Conservation (phyloP, 2,113 vertebrate species). For the Vimba vimba region DNA sequence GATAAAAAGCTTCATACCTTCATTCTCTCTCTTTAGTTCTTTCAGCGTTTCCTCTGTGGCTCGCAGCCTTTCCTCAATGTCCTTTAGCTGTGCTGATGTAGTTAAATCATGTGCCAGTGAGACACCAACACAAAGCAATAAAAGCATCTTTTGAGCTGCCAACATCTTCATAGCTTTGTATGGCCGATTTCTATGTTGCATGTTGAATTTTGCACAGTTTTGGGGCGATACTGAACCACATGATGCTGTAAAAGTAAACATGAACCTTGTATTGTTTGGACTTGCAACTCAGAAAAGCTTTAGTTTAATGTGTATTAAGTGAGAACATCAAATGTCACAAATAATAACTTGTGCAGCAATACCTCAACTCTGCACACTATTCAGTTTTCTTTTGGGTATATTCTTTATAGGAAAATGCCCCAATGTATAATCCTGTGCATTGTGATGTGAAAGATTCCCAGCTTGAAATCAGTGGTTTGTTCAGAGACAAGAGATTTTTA, state of each 20-base stretch:
- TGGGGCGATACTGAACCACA: not conserved
- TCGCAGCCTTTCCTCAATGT: conserved; percentile 21
- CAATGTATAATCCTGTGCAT: not conserved
- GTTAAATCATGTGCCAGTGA: not conserved
- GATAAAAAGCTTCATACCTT: not conserved
- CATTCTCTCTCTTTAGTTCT: not conserved
- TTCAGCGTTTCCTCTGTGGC: not conserved
- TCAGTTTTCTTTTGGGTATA: not conserved
- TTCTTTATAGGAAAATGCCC: not conserved
- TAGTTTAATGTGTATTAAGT: no score
- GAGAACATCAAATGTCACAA: not conserved
- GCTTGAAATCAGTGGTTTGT: not conserved
- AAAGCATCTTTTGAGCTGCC: not conserved
- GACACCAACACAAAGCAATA: conserved; percentile 18
- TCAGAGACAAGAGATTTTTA: not conserved
- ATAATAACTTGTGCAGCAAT: not conserved
- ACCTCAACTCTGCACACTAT: not conserved
- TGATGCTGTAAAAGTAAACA: conserved; percentile 29
- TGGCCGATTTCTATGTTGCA: not conserved
- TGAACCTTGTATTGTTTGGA: conserved; percentile 28
- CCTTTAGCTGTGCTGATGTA: not conserved
- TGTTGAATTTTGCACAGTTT: not conserved
- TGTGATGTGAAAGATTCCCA: not conserved
- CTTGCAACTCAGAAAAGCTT: not conserved
- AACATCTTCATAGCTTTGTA: not conserved